phyloP scores from a whole-genome alignment of 2,113 vertebrate species.

The Perca schrenkii region DNA sequence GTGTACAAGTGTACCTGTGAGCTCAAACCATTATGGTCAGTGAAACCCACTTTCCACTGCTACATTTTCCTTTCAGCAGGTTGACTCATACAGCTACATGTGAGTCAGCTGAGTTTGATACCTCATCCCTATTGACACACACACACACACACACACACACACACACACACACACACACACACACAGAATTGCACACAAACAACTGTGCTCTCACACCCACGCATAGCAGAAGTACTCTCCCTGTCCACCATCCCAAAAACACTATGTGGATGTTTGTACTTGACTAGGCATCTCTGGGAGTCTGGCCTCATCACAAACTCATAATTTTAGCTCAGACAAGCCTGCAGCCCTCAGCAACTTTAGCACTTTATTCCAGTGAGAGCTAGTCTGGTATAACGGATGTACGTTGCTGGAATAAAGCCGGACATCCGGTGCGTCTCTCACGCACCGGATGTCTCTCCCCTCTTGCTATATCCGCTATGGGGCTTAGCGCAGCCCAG shows the following conservation, averaged over 20 bases:
- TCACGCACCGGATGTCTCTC: too few relatives aligned
- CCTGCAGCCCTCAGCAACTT: conserved; percentile 43
- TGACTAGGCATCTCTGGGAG: conserved; percentile 49
- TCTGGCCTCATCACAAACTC: conserved; percentile 43
- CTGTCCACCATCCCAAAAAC: conserved; percentile 16
- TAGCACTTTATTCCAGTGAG: conserved; percentile 12
- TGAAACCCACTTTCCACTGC: conserved; percentile 30
- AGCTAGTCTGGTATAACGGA: too few relatives aligned
- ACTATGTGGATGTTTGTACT: conserved; percentile 42
- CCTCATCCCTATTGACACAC: conserved; percentile 28
- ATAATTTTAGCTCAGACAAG: conserved; percentile 44
- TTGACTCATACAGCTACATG: conserved; percentile 58
- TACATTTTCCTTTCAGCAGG: conserved; percentile 67
- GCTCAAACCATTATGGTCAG: conserved; percentile 35
- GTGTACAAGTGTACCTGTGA: conserved; percentile 17
- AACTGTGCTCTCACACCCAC: background rate
- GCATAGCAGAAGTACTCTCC: background rate
- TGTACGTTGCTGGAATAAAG: too few relatives aligned
- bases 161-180: conserved; percentile 8
- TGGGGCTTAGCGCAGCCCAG: too few relatives aligned
- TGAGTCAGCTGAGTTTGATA: conserved; percentile 64
- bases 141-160: conserved; percentile 11
- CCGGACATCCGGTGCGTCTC: too few relatives aligned
- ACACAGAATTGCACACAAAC: background rate
- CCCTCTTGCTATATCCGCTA: too few relatives aligned